Evolutionary conservation across 1,140 invertebrate genomes (phyloP).

Genomic region (Acromyrmex heyeri): DNA sequence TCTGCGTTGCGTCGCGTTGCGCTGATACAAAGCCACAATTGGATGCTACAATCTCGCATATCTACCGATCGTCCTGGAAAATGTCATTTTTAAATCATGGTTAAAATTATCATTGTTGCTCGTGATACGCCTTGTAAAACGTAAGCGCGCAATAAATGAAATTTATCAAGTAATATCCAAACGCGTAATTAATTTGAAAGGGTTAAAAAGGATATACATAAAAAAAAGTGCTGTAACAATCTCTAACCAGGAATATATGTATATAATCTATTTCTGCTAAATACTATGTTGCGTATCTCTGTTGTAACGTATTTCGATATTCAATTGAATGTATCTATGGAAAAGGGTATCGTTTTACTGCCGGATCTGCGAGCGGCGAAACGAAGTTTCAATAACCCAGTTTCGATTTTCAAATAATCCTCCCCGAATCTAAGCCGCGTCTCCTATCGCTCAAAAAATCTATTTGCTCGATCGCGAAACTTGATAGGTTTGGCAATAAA

Average conservation of each 20-base stretch:
- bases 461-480: slow-evolving; percentile 53
- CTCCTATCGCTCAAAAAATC: slow-evolving; percentile 57
- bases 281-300: slow-evolving; percentile 53
- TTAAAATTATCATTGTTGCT: slow-evolving; percentile 52
- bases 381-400: slow-evolving; percentile 64
- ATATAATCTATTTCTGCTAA: slow-evolving; percentile 57
- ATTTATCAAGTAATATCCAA: slow-evolving; percentile 30
- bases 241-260: slow-evolving; percentile 41
- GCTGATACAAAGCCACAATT: slow-evolving; percentile 64
- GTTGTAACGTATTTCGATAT: slow-evolving; percentile 63
- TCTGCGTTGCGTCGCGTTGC: slow-evolving; percentile 42
- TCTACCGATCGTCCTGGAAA: slow-evolving; percentile 41
- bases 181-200: slow-evolving; percentile 33
- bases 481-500: slow-evolving; percentile 59
- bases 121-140: slow-evolving; percentile 40
- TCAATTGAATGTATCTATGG: slow-evolving; percentile 61
- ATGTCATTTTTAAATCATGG: slow-evolving; percentile 59
- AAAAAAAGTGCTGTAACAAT: slow-evolving; percentile 27
- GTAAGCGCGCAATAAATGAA: slow-evolving; percentile 54
- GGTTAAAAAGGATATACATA: neutral
- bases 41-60: slow-evolving; percentile 52
- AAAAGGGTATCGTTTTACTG: slow-evolving; percentile 60
- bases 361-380: slow-evolving; percentile 46
- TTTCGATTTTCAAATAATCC: slow-evolving; percentile 66
- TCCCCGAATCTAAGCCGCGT: slow-evolving; percentile 58